phyloP scores from a whole-genome alignment of 2,797 vertebrate genomes.

The Micromesistius poutassou region DNA sequence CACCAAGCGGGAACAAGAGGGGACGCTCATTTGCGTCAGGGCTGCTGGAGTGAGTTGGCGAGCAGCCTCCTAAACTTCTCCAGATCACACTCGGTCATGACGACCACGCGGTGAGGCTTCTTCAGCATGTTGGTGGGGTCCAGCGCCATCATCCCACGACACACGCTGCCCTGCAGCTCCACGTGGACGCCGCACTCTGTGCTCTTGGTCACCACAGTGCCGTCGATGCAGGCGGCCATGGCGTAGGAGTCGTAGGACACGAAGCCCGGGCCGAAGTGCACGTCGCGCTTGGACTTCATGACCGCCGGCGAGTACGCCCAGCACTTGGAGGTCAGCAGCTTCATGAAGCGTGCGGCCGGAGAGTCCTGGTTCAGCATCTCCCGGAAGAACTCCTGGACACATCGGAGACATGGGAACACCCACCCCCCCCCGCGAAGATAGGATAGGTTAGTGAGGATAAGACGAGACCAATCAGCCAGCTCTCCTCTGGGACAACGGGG shows the following conservation, averaged over 20 bases:
- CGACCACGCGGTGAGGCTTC: constrained; percentile 62
- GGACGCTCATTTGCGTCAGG: constrained; percentile 22
- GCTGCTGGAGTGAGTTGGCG: constrained; percentile 58
- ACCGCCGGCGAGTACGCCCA: constrained; percentile 61
- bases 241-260: constrained; percentile 75
- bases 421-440: not conserved
- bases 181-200: constrained; percentile 65
- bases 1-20: not conserved
- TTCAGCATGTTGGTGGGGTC: constrained; percentile 60
- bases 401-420: not conserved
- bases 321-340: constrained; percentile 67
- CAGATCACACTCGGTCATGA: constrained; percentile 68
- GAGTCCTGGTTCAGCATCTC: constrained; percentile 64
- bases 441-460: not conserved
- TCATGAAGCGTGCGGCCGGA: constrained; percentile 71
- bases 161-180: constrained; percentile 68
- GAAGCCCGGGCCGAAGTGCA: constrained; percentile 67
- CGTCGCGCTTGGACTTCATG: constrained; percentile 41
- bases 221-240: constrained; percentile 70
- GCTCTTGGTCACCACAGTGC: constrained; percentile 60
- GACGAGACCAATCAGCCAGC: too few species aligned
- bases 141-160: constrained; percentile 73
- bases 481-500: too few species aligned
- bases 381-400: constrained; percentile 73
- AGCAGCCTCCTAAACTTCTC: constrained; percentile 68